Evolutionary conservation across 2,113 vertebrate species (phyloP).

Genomic region (Azemiops feae): DNA sequence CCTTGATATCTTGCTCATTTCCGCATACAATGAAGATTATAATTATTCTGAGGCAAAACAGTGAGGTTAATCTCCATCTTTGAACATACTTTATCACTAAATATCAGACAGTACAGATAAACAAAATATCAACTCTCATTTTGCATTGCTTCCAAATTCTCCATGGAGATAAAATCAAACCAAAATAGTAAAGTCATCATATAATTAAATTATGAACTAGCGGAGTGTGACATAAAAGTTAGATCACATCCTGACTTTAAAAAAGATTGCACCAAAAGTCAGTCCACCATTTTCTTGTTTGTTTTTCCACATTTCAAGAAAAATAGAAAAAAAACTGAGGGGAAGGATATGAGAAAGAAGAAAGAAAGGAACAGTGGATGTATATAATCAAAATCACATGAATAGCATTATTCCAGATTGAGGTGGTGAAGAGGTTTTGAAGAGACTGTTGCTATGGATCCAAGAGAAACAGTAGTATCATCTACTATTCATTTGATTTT

Average conservation of each 20-base stretch:
- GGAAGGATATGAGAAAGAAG: neutral
- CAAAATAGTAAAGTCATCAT: neutral
- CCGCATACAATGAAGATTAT: neutral
- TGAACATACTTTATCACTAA: neutral
- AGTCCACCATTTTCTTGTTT: neutral
- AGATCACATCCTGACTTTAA: neutral
- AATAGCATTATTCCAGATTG: neutral
- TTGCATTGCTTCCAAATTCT: neutral
- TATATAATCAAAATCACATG: neutral
- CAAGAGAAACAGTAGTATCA: neutral
- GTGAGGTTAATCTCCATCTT: neutral
- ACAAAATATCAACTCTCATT: neutral
- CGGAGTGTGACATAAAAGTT: neutral
- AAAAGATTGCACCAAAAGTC: neutral
- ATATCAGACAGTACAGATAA: neutral
- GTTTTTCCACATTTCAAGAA: neutral
- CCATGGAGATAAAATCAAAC: neutral
- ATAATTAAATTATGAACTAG: neutral
- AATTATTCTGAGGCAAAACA: neutral
- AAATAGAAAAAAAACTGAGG: neutral
- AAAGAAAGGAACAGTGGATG: neutral
- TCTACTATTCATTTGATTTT: neutral
- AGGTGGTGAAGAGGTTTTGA: neutral
- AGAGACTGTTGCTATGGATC: neutral
- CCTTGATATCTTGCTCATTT: neutral